These are phyloP conservation scores for Villa cingulata DNA, from an alignment of 2,888 invertebrate species.

Conservation along the genomic window DNA sequence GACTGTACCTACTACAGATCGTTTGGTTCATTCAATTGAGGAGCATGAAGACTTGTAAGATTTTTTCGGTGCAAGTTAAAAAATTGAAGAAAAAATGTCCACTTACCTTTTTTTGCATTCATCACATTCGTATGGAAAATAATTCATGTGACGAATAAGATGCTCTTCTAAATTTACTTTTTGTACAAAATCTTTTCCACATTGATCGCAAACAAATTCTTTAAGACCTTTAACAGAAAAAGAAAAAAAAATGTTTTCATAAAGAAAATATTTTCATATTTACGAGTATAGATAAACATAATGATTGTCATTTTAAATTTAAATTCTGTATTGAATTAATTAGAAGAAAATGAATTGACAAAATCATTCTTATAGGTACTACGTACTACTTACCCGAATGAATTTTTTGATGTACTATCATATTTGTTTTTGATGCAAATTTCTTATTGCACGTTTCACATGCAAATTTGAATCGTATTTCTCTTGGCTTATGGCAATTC, in stretches of 20 bases:
- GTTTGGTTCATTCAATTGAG: no score
- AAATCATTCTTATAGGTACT: no score
- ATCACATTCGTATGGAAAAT: conserved; percentile 35
- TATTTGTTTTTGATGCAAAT: conserved; percentile 16
- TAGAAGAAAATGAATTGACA: no score
- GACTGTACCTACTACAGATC: no score
- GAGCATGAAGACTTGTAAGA: no score
- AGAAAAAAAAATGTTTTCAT: background rate
- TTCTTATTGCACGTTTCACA: conserved; percentile 17
- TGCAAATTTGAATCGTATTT: conserved; percentile 9
- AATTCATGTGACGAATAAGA: conserved; percentile 37
- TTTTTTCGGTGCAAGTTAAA: no score
- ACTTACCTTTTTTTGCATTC: conserved; percentile 33
- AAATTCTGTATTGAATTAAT: no score
- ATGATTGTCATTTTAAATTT: no score
- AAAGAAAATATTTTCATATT: background rate
- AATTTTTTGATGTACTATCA: conserved; percentile 19
- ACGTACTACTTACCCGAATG: conserved; percentile 17
- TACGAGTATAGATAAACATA: no score
- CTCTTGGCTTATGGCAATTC: conserved; percentile 15
- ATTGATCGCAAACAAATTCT: conserved; percentile 36
- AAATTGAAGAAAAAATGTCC: no score
- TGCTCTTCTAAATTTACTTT: conserved; percentile 40
- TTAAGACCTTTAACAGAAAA: conserved; percentile 15
- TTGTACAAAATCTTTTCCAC: conserved; percentile 38